Evolutionary conservation across 2,888 invertebrate genomes (phyloP), one percentile per base, ranked within the genome.

Genomic region (Acleris laterana): DNA sequence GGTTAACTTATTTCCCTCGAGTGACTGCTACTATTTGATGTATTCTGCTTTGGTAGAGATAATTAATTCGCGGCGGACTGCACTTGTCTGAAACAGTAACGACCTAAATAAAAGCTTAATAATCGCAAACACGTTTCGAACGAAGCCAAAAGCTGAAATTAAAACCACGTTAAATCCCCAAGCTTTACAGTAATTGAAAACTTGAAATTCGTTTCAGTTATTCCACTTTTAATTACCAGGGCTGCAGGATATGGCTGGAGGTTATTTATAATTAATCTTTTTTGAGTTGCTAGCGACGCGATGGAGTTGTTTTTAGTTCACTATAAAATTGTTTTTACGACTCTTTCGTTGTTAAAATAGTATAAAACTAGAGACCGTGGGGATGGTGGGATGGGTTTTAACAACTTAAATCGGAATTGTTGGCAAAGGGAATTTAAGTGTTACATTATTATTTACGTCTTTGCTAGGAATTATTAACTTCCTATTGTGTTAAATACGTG

Each of bases 191-290:
- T 77, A 78, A 81, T 80, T 78, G 76, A 80, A 65, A 81, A 77
- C 75, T 78, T 77, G 74, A 78, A 81, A 77, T 80, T 78, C 77
- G 77, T 81, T 82, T 82, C 81, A 77, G 81, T 83, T 84, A 84
- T 82, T 82, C 77, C 78, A 69, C 74, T 81, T 86, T 85, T 83
- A 86, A 87, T 87, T 85, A 80, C 78, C 74, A 74, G 71, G 70
- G 74, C 76, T 70, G 63, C 71, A 74, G 77, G 77, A 76, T 72
- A 72, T 70, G 69, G 71, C 70, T 70, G 76, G 74, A 71, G 78
- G 79, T 83, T 84, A 84, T 83, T 85, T 87, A 85, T 85, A 87
- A 88, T 89, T 87, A 89, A 87, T 80, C 79, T 77, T 73, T 77
- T 76, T 77, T 77, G 74, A 74, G 73, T 76, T 73, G 69, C 70